Evolutionary conservation across 2,888 invertebrate species (phyloP), one percentile per base, ranked within the genome.

Genomic region (Cistogaster globosa): DNA sequence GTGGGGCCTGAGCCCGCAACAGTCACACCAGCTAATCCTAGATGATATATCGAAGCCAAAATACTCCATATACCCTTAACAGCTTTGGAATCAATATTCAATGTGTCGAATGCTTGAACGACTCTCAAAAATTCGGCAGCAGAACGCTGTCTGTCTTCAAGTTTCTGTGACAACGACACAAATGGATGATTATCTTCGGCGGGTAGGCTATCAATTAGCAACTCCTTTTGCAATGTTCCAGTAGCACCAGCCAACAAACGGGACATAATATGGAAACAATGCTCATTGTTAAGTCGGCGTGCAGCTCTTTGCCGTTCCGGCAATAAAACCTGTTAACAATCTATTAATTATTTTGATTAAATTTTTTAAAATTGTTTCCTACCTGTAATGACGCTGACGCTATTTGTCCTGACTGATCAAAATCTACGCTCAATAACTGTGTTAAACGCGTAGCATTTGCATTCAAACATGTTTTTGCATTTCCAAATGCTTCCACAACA

Each of bases 1-100:
- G 91, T 90, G 1, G 90, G 88, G 1, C 92, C 92, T 12, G 90
- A 89, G 32, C 92, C 92, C 85, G 91, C 89, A 89, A 65, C 96
- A 0, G 95, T 94, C 69, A 96, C 96, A 0, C 97, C 97, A 38
- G 97, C 98, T 91, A 96, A 96, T 16, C 98, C 98, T 86, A 99
- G 93, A 93, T 99, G 99, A 91, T 97, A 97, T 80, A 99, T 96
- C n/a, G 98, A 97, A 0, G 98, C 98, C 88, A 99, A 93, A 57
- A 98, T 96, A 89, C 95, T 94, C 96, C 97, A 98, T 69, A 99
- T 94, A 0, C 96, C 95, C 90, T 96, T 95, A 88, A 96, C 95
- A 87, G 98, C 98, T 20, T 94, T 94, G 58, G 96, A 95, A 0
- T 95, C 95, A 36, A 98, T 94, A 0, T 95, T 96, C 26, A 99